These are phyloP conservation scores for Pogonognathellus flavescens DNA, from an alignment of 1,140 invertebrate genomes.

Conservation along the genomic window DNA sequence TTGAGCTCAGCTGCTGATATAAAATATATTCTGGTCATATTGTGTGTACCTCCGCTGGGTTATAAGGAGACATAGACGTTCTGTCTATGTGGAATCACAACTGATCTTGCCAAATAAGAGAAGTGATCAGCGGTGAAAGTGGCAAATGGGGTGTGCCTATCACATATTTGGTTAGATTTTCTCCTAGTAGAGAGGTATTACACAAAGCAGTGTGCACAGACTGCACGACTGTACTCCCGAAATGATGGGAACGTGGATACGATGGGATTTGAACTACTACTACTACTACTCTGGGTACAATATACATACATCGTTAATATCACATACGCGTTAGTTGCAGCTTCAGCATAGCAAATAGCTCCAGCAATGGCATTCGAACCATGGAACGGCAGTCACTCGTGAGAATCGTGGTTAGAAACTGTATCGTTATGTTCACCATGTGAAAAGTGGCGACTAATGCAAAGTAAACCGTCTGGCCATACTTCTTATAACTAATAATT, in stretches of 20 bases:
- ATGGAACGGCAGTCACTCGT: background rate
- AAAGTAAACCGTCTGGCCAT: constrained; percentile 38
- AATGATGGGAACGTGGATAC: constrained; percentile 12
- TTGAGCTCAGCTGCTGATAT: background rate
- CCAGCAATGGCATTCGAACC: no score
- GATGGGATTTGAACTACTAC: constrained; percentile 12
- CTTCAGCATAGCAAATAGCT: no score
- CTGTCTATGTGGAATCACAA: constrained; percentile 12
- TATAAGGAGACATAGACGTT: background rate
- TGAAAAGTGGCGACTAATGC: constrained; percentile 43
- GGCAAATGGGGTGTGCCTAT: constrained; percentile 53
- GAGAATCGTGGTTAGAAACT: background rate
- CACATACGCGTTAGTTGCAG: background rate
- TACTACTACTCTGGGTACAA: background rate
- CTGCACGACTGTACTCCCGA: no score
- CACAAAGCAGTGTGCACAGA: no score
- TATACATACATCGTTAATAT: background rate
- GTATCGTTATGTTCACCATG: constrained; percentile 43
- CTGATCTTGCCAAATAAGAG: constrained; percentile 52
- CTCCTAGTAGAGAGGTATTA: no score
- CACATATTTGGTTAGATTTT: constrained; percentile 34
- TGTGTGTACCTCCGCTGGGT: no score
- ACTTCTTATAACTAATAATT: constrained; percentile 42
- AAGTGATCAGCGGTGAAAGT: constrained; percentile 52
- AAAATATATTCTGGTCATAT: background rate